phyloP scores from a whole-genome alignment of 2,113 vertebrate genomes.

The Elanus axillaris region DNA sequence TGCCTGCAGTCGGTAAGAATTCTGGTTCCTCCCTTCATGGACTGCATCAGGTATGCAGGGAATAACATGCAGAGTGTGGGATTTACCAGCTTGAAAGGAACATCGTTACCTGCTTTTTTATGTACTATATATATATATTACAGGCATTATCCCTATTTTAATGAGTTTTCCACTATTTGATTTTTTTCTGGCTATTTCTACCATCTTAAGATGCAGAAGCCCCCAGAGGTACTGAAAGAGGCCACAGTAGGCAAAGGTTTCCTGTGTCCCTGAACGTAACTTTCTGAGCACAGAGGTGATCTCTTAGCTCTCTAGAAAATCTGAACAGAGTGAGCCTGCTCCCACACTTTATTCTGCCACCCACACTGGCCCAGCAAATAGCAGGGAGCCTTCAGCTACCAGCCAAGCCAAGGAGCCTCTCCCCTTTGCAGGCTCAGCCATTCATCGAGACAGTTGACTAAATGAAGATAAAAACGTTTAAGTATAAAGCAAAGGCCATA shows the following conservation, averaged over 20 bases:
- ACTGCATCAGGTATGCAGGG: not conserved
- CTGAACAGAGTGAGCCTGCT: not conserved
- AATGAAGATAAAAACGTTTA: not conserved
- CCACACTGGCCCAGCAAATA: not conserved
- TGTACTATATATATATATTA: not conserved
- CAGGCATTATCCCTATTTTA: not conserved
- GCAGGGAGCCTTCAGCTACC: not conserved
- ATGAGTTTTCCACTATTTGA: not conserved
- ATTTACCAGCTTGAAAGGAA: not conserved
- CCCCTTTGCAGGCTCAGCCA: not conserved
- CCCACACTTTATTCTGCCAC: not conserved
- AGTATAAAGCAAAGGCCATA: not conserved
- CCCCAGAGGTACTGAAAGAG: not conserved
- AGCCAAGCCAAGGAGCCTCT: not conserved
- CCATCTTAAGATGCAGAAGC: not conserved
- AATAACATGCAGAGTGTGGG: not conserved
- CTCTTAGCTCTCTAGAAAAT: not conserved
- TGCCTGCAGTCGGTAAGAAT: not conserved
- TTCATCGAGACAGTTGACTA: not conserved
- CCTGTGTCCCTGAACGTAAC: not conserved
- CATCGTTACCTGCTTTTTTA: not conserved
- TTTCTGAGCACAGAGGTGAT: not conserved
- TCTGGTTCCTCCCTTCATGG: not conserved
- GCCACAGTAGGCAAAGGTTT: not conserved
- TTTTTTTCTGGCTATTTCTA: not conserved